These are phyloP conservation scores for Ganaspis brasiliensis DNA, from an alignment of 2,888 invertebrate genomes.

Conservation along the genomic window DNA sequence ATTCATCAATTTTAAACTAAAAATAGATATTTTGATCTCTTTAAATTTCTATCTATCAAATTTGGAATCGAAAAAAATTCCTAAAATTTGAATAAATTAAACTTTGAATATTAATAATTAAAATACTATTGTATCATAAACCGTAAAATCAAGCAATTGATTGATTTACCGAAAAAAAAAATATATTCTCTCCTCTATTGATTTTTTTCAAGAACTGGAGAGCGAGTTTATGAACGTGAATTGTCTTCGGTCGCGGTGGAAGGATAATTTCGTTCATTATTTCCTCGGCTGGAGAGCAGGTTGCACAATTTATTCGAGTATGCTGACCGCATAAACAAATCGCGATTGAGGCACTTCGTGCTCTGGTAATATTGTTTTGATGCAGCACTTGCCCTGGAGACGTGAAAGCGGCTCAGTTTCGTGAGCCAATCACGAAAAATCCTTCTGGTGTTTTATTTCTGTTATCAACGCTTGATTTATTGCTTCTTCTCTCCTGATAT, in stretches of 20 bases:
- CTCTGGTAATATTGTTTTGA: constrained; percentile 33
- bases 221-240: neutral
- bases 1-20: too few relatives aligned
- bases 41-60: too few relatives aligned
- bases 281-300: neutral
- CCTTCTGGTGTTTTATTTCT: constrained; percentile 32
- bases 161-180: too few relatives aligned
- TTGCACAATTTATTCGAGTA: constrained; percentile 20
- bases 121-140: too few relatives aligned
- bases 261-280: constrained; percentile 29
- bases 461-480: constrained; percentile 31
- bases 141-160: too few relatives aligned
- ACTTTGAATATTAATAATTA: too few relatives aligned
- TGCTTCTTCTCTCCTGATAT: neutral
- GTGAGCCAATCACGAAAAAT: constrained; percentile 37
- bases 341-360: constrained; percentile 34
- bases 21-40: too few relatives aligned
- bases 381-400: constrained; percentile 33
- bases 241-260: neutral
- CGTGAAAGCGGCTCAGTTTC: constrained; percentile 37
- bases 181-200: too few relatives aligned
- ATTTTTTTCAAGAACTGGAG: neutral
- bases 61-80: too few relatives aligned
- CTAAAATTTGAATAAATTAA: too few relatives aligned
- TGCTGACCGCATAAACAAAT: constrained; percentile 32